Conservation (phyloP, 1,140 invertebrate species). For the Leptoteleia sp. region DNA sequence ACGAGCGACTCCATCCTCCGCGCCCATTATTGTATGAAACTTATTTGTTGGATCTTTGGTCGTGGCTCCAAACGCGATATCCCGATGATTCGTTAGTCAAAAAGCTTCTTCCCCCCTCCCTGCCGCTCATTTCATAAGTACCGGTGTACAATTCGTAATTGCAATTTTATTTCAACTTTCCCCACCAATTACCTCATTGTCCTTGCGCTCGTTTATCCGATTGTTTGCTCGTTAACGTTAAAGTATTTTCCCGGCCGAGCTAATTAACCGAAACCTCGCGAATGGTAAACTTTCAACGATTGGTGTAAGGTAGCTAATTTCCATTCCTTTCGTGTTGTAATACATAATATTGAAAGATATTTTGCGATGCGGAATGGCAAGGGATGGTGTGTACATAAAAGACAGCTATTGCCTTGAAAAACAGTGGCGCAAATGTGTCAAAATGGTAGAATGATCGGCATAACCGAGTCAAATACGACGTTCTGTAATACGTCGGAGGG, state of each 20-base stretch:
- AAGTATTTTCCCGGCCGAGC: too few relatives aligned
- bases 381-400: too few relatives aligned
- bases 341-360: too few relatives aligned
- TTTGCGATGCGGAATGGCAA: too few relatives aligned
- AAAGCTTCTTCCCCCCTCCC: background rate
- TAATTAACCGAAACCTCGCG: too few relatives aligned
- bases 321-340: too few relatives aligned
- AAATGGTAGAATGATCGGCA: conserved; percentile 41
- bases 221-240: too few relatives aligned
- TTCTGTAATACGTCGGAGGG: conserved; percentile 33
- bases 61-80: conserved; percentile 14
- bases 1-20: conserved; percentile 28
- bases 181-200: too few relatives aligned
- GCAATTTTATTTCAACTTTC: background rate
- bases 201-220: too few relatives aligned
- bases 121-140: background rate
- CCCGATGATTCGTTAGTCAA: background rate
- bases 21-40: conserved; percentile 18
- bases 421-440: conserved; percentile 16
- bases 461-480: conserved; percentile 46
- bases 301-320: too few relatives aligned
- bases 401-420: too few relatives aligned
- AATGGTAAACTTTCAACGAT: too few relatives aligned
- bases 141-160: background rate
- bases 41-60: conserved; percentile 21